Percentiles rank a stretch among this genome's conserved stretches.
phyloP scores from a whole-genome alignment of 2,888 invertebrate genomes.

The Aphodius sticticus region DNA sequence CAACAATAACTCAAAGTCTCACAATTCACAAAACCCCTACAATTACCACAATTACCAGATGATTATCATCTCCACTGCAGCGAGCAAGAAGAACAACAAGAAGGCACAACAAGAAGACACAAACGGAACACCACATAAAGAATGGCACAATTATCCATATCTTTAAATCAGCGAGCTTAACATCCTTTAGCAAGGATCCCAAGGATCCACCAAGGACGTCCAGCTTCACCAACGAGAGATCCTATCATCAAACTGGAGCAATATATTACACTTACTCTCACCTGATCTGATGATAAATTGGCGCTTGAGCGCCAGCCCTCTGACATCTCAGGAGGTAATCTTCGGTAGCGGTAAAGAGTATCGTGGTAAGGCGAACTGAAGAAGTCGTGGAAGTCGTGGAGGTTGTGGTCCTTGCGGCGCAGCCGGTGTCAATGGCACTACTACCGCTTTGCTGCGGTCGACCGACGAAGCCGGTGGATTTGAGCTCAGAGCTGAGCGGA shows the following conservation, averaged over 20 bases:
- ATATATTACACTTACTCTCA: constrained; percentile 4
- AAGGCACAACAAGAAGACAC: not conserved
- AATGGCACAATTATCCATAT: too few species aligned
- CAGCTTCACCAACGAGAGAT: not conserved
- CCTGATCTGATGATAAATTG: constrained; percentile 12
- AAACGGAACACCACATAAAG: too few species aligned
- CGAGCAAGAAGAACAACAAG: not conserved
- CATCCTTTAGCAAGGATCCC: not conserved
- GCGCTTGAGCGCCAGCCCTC: not conserved
- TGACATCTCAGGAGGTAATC: not conserved
- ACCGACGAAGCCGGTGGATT: not conserved
- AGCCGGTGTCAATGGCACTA: constrained; percentile 58
- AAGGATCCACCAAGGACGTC: not conserved
- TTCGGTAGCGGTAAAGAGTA: not conserved
- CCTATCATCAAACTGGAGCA: not conserved
- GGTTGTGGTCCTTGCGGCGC: not conserved
- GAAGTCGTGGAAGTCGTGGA: constrained; percentile 10
- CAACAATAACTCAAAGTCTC: too few species aligned
- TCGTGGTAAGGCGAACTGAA: not conserved
- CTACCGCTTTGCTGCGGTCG: constrained; percentile 44
- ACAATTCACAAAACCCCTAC: not conserved
- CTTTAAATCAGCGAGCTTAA: not conserved
- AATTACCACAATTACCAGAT: not conserved
- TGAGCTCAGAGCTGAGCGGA: constrained; percentile 5
- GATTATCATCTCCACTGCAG: not conserved